Evolutionary conservation across 2,113 vertebrate genomes (phyloP).

Genomic region (Mus musculus): DNA sequence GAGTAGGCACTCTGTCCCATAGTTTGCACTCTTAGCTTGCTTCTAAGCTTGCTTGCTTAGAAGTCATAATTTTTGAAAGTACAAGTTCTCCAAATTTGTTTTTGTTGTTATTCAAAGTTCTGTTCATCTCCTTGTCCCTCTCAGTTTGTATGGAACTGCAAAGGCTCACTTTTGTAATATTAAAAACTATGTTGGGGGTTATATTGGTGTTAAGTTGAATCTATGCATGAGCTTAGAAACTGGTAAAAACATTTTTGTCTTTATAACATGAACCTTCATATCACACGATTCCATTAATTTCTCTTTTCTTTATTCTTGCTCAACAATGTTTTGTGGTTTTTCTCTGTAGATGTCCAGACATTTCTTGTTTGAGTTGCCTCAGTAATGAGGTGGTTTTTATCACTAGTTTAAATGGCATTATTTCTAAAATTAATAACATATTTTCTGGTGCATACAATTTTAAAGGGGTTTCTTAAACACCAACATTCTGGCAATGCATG

Average conservation of each 20-base stretch:
- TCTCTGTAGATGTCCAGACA: background rate
- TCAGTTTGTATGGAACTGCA: background rate
- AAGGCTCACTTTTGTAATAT: background rate
- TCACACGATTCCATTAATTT: background rate
- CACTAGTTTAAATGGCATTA: background rate
- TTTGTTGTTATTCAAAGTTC: conserved; percentile 2
- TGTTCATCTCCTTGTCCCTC: background rate
- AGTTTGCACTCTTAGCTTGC: background rate
- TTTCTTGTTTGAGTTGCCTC: conserved; percentile 30
- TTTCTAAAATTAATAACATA: background rate
- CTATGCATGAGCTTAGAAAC: background rate
- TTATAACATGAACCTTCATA: conserved; percentile 4
- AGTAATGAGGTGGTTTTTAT: background rate
- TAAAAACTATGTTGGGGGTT: background rate
- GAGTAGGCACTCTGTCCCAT: background rate
- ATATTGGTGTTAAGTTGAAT: background rate
- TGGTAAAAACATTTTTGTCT: background rate
- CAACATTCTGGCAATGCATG: background rate
- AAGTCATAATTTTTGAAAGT: background rate
- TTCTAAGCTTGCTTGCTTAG: too few relatives aligned
- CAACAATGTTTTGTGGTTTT: background rate
- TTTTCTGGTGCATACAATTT: background rate
- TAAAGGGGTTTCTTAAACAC: conserved; percentile 14
- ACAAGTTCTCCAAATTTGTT: background rate
- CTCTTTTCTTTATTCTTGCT: conserved; percentile 2